Evolutionary conservation across 37 sponge, comb jelly and placozoan species (phyloP).

Genomic region (Geodia barretti): DNA sequence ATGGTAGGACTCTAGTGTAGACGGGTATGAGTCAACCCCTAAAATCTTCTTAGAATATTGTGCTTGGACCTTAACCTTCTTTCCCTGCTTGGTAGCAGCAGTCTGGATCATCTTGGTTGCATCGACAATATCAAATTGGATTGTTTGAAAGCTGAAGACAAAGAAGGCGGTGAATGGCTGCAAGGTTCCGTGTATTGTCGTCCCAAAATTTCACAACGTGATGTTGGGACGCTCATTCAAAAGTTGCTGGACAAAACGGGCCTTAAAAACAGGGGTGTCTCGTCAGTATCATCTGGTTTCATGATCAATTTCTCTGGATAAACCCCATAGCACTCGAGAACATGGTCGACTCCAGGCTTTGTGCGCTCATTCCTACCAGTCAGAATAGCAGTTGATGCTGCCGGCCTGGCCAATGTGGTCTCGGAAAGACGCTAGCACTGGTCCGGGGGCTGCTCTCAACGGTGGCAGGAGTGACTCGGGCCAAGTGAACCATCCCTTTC

Average conservation of each 20-base stretch:
- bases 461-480: constrained; percentile 85
- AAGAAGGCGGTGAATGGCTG: constrained; percentile 49
- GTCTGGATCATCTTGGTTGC: constrained; percentile 26
- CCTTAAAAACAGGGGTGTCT: constrained; percentile 61
- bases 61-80: constrained; percentile 10
- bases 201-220: constrained; percentile 77
- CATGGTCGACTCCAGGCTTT: constrained; percentile 27
- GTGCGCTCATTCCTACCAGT: constrained; percentile 65
- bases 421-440: constrained; percentile 68
- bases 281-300: constrained; percentile 47
- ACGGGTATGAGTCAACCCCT: too few relatives aligned
- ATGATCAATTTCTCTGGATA: constrained; percentile 54
- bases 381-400: constrained; percentile 63
- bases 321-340: constrained; percentile 49
- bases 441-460: constrained; percentile 64
- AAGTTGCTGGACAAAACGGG: constrained; percentile 35
- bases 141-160: too few relatives aligned
- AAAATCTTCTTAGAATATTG: too few relatives aligned
- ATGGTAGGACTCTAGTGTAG: constrained; percentile 37
- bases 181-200: constrained; percentile 66
- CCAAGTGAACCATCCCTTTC: constrained; percentile 63
- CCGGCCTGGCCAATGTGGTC: constrained; percentile 48
- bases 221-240: constrained; percentile 38
- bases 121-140: constrained; percentile 77
- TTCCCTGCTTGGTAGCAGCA: background rate